Conservation (phyloP, 2,113 vertebrate genomes). For the Scartelaos histophorus region DNA sequence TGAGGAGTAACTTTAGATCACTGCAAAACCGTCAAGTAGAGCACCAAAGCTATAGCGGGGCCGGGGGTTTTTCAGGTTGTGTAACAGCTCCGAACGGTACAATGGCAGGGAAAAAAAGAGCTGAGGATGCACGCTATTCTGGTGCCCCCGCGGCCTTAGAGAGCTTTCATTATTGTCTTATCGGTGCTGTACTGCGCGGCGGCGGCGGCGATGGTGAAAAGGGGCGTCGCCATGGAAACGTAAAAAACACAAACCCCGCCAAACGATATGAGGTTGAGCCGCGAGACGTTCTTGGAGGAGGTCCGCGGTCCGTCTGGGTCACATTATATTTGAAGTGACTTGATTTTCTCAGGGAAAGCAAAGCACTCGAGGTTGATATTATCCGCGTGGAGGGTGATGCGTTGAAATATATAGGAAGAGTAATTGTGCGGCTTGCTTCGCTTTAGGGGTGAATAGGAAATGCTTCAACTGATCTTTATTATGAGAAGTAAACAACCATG, state of each 20-base stretch:
- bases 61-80: slow-evolving; percentile 59
- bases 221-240: slow-evolving; percentile 66
- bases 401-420: slow-evolving; percentile 1
- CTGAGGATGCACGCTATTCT: slow-evolving; percentile 52
- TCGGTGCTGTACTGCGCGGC: slow-evolving; percentile 26
- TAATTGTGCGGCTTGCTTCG: not conserved
- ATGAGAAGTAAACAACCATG: not conserved
- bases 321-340: slow-evolving; percentile 42
- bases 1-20: too few relatives aligned
- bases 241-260: slow-evolving; percentile 56
- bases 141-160: slow-evolving; percentile 59
- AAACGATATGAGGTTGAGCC: slow-evolving; percentile 54
- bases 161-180: slow-evolving; percentile 69
- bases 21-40: too few relatives aligned
- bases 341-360: slow-evolving; percentile 28
- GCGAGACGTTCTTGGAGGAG: slow-evolving; percentile 51
- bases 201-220: not conserved
- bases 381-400: not conserved
- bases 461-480: not conserved
- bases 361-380: slow-evolving; percentile 3
- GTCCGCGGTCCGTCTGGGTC: slow-evolving; percentile 35
- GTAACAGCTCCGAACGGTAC: slow-evolving; percentile 57
- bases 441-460: not conserved
- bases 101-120: slow-evolving; percentile 32
- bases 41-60: not conserved